Evolutionary conservation across 2,113 vertebrate genomes (phyloP), one percentile per base, ranked within the genome.

Genomic region (Ailuropoda melanoleuca): DNA sequence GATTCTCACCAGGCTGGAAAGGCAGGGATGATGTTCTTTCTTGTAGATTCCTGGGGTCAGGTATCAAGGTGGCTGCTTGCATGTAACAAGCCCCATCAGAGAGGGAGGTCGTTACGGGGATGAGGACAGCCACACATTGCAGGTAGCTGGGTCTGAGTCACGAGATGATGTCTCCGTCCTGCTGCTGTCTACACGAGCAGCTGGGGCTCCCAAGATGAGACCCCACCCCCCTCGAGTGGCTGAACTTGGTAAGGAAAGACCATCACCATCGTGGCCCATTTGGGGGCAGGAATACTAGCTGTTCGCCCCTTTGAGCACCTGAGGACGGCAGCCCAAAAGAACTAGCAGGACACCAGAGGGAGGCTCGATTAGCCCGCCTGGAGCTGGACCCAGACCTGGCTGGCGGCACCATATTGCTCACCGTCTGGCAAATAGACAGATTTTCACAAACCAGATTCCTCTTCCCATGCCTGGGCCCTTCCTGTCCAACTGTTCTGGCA

Each of bases 401-500:
- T 92, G 94, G 46, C 62, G 1, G 68, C 4, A 48, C 74, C 97
- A 90, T 90, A 93, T 94, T 96, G 97, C 64, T 68, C 26, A 48
- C 91, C 53, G 96, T 97, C 97, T 97, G 97, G 97, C 93, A 96
- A 88, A 96, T 17, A 84, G 75, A 97, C 91, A 95, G 83, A 60
- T 90, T 96, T 96, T 97, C 96, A 62, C 96, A 95, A 81, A 87
- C 93, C 95, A 96, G 89, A 97, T 93, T 97, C 92, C 58, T 23
- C 46, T 17, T 87, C 90, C 8, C 93, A 37, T 70, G 97, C 95
- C 93, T 74, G 86, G 94, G 78, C 93, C 96, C 93, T 96, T 97
- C 98, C 97, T 91, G 93, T 96, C 98, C 97, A 98, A 97, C 96
- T 98, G 98, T 92, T 97, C 93, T 8, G 1, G 95, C 98, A 97